These are phyloP conservation scores for Selene dorsalis DNA, from an alignment of 2,797 vertebrate species.

Conservation along the genomic window DNA sequence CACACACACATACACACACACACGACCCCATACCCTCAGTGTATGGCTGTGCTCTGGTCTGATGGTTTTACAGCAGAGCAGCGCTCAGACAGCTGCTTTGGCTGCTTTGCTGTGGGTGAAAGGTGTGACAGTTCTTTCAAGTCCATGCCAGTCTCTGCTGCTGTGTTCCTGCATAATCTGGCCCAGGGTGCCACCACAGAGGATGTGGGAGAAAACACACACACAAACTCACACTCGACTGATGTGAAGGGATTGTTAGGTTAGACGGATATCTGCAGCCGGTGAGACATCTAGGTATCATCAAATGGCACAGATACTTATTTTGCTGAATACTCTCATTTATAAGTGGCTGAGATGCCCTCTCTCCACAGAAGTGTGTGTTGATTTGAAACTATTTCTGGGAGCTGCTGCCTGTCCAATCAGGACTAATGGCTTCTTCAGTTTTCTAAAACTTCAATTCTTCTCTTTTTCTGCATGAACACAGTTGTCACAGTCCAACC, in stretches of 20 bases:
- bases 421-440: background rate
- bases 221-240: background rate
- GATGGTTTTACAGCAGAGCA: slow-evolving; percentile 38
- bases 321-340: slow-evolving; percentile 32
- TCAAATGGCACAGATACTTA: slow-evolving; percentile 9
- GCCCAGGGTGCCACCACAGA: slow-evolving; percentile 18
- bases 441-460: background rate
- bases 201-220: slow-evolving; percentile 25
- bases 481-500: background rate
- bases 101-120: slow-evolving; percentile 54
- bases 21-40: slow-evolving; percentile 15
- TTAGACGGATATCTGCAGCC: slow-evolving; percentile 39
- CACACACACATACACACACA: slow-evolving; percentile 20
- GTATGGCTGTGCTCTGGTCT: slow-evolving; percentile 26
- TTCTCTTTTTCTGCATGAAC: background rate
- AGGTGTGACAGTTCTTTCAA: slow-evolving; percentile 59
- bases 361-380: too few relatives aligned
- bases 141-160: slow-evolving; percentile 46
- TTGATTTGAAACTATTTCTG: too few relatives aligned
- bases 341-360: background rate
- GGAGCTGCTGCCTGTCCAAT: background rate
- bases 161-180: slow-evolving; percentile 52
- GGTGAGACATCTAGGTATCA: slow-evolving; percentile 47
- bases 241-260: slow-evolving; percentile 27
- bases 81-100: slow-evolving; percentile 47